Conservation (phyloP, 2,113 vertebrate species). For the Hassar affinis region DNA sequence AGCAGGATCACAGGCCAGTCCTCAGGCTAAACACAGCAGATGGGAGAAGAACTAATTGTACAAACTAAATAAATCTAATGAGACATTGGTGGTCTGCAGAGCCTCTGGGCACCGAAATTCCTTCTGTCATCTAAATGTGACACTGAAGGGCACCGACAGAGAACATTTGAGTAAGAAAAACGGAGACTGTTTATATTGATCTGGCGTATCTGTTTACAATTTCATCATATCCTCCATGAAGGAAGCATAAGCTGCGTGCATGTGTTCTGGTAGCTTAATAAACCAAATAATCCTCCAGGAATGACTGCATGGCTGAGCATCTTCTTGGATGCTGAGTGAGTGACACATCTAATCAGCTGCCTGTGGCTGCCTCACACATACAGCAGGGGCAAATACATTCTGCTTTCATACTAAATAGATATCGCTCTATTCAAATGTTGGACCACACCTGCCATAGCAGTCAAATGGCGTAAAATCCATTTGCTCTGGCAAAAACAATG, state of each 20-base stretch:
- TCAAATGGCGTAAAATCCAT: neutral
- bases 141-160: conserved; percentile 39
- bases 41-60: conserved; percentile 52
- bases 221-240: conserved; percentile 5
- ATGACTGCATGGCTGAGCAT: conserved; percentile 32
- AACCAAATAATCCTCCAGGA: conserved; percentile 41
- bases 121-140: conserved; percentile 51
- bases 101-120: conserved; percentile 29
- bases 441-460: neutral
- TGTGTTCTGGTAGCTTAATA: conserved; percentile 23
- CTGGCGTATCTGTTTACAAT: conserved; percentile 28
- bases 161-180: conserved; percentile 25
- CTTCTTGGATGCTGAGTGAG: conserved; percentile 36
- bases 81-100: conserved; percentile 44
- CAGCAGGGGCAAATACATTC: conserved; percentile 24
- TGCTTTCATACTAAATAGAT: conserved; percentile 11
- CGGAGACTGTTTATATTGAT: conserved; percentile 5
- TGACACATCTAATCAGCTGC: conserved; percentile 46
- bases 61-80: conserved; percentile 46
- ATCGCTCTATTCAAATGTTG: conserved; percentile 6
- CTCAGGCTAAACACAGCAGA: conserved; percentile 49
- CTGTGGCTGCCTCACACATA: conserved; percentile 16
- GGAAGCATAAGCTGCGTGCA: neutral
- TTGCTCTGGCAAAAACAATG: neutral
- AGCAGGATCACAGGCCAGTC: conserved; percentile 42